A percentile compares a stretch with the other conserved stretches of the same genome.
These are phyloP conservation scores for Fringilla coelebs DNA, from an alignment of 2,797 vertebrate genomes.

Conservation along the genomic window DNA sequence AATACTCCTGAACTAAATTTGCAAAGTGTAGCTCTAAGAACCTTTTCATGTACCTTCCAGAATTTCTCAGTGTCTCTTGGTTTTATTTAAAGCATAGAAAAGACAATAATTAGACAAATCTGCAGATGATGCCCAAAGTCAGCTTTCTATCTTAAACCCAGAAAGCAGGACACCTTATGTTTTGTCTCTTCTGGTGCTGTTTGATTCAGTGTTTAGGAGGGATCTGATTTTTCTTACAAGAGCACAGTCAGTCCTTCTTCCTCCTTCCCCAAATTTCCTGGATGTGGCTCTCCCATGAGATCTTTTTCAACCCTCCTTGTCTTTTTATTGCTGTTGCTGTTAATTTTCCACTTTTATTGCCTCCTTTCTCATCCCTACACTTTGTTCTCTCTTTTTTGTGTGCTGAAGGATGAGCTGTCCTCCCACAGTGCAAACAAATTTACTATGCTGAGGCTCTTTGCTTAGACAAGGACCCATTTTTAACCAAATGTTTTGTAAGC, in stretches of 20 bases:
- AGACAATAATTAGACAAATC: background rate
- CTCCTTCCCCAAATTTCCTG: background rate
- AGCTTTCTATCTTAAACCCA: background rate
- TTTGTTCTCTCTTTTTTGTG: background rate
- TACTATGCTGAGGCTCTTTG: background rate
- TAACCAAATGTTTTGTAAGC: conserved; percentile 1
- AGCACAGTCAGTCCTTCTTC: background rate
- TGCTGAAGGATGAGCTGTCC: conserved; percentile 4
- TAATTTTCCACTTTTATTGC: background rate
- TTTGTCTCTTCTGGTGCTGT: background rate
- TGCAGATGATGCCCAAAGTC: background rate
- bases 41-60: background rate
- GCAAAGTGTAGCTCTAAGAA: background rate
- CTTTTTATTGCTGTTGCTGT: background rate
- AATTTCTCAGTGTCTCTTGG: background rate
- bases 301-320: background rate
- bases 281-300: background rate
- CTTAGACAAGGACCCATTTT: background rate
- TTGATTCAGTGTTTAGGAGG: background rate
- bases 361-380: background rate
- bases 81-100: background rate
- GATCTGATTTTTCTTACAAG: background rate
- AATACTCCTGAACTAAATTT: background rate
- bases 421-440: background rate
- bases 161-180: background rate